Conservation (phyloP, 30 jellyfish, hydroid and myxozoan genomes). For the Pelagia noctiluca region DNA sequence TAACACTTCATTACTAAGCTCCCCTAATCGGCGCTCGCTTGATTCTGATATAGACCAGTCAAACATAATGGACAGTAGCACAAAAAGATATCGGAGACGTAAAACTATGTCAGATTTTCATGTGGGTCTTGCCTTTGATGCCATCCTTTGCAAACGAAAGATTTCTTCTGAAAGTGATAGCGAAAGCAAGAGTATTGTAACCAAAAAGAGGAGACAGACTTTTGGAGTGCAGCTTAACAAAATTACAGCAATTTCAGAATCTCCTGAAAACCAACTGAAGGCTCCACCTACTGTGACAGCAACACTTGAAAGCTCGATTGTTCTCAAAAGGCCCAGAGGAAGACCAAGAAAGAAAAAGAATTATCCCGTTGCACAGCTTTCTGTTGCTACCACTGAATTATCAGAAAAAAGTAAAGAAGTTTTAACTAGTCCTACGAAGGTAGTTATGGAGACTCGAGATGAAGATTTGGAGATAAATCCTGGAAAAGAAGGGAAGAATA, state of each 20-base stretch:
- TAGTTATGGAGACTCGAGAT: no score
- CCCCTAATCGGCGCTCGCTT: not conserved
- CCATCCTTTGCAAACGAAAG: conserved; percentile 42
- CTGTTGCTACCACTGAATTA: no score
- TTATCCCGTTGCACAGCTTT: no score
- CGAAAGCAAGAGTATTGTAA: not conserved
- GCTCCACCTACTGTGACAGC: no score
- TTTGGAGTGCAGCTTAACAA: not conserved
- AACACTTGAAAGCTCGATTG: no score
- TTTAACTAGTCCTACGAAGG: no score
- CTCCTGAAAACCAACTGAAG: no score
- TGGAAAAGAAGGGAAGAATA: no score
- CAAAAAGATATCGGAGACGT: conserved; percentile 84
- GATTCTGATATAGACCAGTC: conserved; percentile 52
- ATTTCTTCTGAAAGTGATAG: conserved; percentile 41
- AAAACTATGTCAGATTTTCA: conserved; percentile 79
- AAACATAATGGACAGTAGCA: not conserved
- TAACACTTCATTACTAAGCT: not conserved
- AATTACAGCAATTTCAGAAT: no score
- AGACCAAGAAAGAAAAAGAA: not conserved
- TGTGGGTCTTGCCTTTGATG: conserved; percentile 74
- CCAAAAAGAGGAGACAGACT: not conserved
- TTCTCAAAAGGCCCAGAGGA: not conserved
- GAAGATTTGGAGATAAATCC: no score
- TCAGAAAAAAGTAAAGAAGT: no score